Base-by-base conservation (phyloP, 2,888 invertebrate genomes). In the Chrysopilus asiliformis region DNA sequence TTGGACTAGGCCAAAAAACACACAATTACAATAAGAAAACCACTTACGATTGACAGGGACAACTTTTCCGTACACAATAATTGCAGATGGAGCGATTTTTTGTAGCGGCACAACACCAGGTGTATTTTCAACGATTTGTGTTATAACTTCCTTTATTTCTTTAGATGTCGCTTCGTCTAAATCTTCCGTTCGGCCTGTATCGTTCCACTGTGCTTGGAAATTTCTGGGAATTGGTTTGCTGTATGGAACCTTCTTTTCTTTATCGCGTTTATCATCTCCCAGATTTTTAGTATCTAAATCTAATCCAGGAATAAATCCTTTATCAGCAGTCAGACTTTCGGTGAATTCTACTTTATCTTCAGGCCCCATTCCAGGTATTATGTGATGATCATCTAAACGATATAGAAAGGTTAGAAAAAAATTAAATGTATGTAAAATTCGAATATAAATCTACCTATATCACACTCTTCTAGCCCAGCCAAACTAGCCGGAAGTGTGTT, bases 311-410 rank as follows among this genome's bases (percentile, higher is more conserved):
- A 91, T 91, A 34, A 64, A 67, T 34, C 67, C 68, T 40, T 61
- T 65, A 30, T 67, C 65, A 22, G 71, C 71, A 48, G 74, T 76
- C 43, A 72, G 66, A 42, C 72, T 68, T 37, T 76, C 68, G 34
- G 75, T 74, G 55, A 76, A 71, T 53, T 85, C 83, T 1, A 91
- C 81, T 58, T 84, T 84, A 55, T 93, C 91, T 61, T 95, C 94
- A 16, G 94, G 85, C n/a, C 95, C 97, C 93, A 97, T 94, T 34
- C 95, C 97, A 44, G 93, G 94, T 55, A 93, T 86, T 16, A 79
- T 67, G 3, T 83, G 74, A 37, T 81, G 78, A 57, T 87, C 85
- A 50, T 84, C 83, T n/a, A n/a, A n/a, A n/a, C n/a, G n/a, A n/a
- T n/a, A n/a, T n/a, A n/a, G n/a, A n/a, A n/a, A n/a, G n/a, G n/a